Base-by-base conservation (phyloP, 2,797 vertebrate genomes). In the Chrysocyon brachyurus region DNA sequence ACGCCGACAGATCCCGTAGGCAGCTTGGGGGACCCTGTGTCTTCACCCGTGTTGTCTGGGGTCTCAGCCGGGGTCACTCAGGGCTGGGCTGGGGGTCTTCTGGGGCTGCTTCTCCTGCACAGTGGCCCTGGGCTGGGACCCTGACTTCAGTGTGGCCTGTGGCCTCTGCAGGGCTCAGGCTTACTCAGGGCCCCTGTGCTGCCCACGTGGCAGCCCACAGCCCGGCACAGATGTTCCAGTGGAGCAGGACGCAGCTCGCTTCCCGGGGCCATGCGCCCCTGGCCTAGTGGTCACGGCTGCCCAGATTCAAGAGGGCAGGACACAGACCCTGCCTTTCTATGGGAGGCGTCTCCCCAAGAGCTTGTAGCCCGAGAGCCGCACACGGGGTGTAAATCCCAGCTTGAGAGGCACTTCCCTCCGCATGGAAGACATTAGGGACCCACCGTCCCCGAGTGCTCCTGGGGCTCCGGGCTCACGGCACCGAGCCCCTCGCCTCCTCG, bases 321-420 rank as follows among this genome's bases (percentile, higher is more conserved):
- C 40, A 2, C 17, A 22, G 85, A 56, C 12, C 22, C 28, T 19
- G 1, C 31, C 33, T 81, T 21, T 36, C 40, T 19, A 9, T 15
- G n/a, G n/a, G 52, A 59, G 52, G 33, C 28, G 17, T n/a, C 26
- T 66, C 68, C 49, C 68, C 49, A n/a, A 5, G 40, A 56, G 24
- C 26, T 63, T 0, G 16, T 4, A 6, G 31, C 36, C 36, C 4
- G 2, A 0, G 40, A 73, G 10, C 46, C 15, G 11, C 56, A 1
- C 19, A 6, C 6, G 15, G 63, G 11, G 15, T 19, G 33, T 0
- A 4, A 14, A 33, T 2, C 11, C 26, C 12, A 2, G 40, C 4
- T 28, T 5, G 54, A 36, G 70, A 57, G 11, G 24, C n/a, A 15
- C 1, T 2, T 8, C 68, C 81, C 63, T 40, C 22, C 0, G 83